Evolutionary conservation across 2,888 invertebrate species (phyloP).

Genomic region (Chymomyza fuscimana): DNA sequence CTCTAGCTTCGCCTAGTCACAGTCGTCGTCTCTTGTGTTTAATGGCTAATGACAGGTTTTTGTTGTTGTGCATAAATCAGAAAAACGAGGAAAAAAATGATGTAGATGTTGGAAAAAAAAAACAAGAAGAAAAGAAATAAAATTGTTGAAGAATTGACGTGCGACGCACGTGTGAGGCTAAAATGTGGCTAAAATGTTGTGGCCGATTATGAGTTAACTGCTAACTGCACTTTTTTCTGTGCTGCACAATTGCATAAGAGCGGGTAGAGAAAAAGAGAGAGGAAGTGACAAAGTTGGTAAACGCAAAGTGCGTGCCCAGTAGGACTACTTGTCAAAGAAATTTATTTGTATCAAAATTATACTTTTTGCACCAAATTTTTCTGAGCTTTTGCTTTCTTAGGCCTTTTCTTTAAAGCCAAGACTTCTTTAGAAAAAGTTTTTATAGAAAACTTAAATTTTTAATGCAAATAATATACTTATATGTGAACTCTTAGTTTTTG

Average conservation of each 20-base stretch:
- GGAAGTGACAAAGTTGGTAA: neutral
- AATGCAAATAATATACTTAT: no score
- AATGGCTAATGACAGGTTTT: conserved; percentile 2
- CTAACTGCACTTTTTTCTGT: neutral
- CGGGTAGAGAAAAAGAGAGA: no score
- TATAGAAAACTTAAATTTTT: no score
- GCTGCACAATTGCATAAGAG: neutral
- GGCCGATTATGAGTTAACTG: neutral
- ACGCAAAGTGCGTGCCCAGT: neutral
- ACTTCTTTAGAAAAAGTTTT: no score
- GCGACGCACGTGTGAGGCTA: neutral
- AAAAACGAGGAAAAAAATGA: conserved; percentile 13
- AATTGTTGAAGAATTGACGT: neutral
- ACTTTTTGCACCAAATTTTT: no score
- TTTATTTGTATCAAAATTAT: no score
- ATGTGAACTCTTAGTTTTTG: no score
- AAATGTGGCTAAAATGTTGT: neutral
- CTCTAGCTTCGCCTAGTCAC: neutral
- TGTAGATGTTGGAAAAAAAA: neutral
- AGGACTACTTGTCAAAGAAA: neutral
- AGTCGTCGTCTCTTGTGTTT: neutral
- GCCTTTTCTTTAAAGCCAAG: no score
- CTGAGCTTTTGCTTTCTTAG: no score
- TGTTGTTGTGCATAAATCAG: conserved; percentile 20
- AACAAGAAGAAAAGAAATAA: neutral